Evolutionary conservation across 30 jellyfish, hydroid and myxozoan genomes (phyloP).

Genomic region (Morbakka virulenta): DNA sequence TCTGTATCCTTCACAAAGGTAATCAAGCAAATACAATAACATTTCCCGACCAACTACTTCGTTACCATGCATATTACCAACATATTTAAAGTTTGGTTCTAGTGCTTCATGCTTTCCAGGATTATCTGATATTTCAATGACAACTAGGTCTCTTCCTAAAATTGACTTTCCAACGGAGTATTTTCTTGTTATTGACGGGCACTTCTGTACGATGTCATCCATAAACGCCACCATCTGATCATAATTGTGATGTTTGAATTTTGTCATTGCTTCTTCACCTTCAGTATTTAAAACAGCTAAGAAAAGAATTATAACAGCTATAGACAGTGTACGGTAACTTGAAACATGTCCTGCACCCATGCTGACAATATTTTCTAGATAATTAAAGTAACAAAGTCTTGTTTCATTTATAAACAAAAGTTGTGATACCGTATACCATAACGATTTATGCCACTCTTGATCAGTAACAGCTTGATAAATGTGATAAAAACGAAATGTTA

Average conservation of each 20-base stretch:
- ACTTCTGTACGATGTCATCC: constrained; percentile 52
- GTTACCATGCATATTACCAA: constrained; percentile 99
- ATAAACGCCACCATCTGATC: constrained; percentile 77
- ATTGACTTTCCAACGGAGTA: constrained; percentile 76
- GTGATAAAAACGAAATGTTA: no score
- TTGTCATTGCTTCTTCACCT: constrained; percentile 30
- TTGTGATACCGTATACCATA: no score
- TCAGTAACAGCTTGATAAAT: no score
- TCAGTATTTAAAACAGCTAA: no score
- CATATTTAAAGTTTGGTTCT: constrained; percentile 90
- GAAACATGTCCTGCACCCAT: no score
- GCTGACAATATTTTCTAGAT: no score
- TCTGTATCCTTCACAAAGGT: constrained; percentile 66
- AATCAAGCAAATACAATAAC: constrained; percentile 71
- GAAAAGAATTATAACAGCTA: no score
- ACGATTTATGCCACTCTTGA: no score
- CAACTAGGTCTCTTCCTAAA: constrained; percentile 60
- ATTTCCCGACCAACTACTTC: constrained; percentile 98
- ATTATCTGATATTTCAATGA: constrained; percentile 84
- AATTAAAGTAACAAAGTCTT: no score
- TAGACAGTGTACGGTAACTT: no score
- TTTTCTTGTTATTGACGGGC: constrained; percentile 72
- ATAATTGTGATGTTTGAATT: constrained; percentile 77
- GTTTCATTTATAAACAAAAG: no score
- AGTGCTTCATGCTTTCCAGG: constrained; percentile 87